A percentile compares a stretch with the other conserved stretches of the same genome.
Evolutionary conservation across 2,888 invertebrate genomes (phyloP).

Genomic region (Sepioteuthis lessoniana): DNA sequence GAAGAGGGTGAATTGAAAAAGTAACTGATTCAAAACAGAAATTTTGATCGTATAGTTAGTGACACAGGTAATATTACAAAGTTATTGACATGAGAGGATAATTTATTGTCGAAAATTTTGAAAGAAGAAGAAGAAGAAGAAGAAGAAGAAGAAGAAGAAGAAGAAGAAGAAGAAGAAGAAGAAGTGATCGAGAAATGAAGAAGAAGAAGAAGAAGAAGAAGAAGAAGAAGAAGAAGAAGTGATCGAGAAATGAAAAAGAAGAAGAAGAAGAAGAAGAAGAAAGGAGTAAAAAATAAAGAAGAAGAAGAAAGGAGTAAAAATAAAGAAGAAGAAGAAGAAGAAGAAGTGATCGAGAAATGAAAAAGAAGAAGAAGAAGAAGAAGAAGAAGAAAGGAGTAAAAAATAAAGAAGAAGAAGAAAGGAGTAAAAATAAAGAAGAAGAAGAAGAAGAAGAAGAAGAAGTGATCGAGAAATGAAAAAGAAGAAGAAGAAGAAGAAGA

Average conservation of each 20-base stretch:
- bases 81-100: too few species aligned
- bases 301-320: neutral
- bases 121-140: too few species aligned
- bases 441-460: neutral
- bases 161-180: neutral
- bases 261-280: neutral
- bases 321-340: too few species aligned
- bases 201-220: neutral
- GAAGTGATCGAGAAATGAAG: too few species aligned
- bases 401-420: neutral
- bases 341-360: too few species aligned
- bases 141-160: neutral
- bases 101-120: too few species aligned
- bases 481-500: neutral
- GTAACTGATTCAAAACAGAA: too few species aligned
- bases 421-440: neutral
- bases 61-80: too few species aligned
- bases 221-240: neutral
- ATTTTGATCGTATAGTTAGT: too few species aligned
- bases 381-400: neutral
- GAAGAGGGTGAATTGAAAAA: too few species aligned
- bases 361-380: neutral
- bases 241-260: slow-evolving; percentile 34
- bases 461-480: too few species aligned
- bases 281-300: neutral